Evolutionary conservation across 1,140 invertebrate species (phyloP), one percentile per base, ranked within the genome.

Genomic region (Saccostrea glomerata): DNA sequence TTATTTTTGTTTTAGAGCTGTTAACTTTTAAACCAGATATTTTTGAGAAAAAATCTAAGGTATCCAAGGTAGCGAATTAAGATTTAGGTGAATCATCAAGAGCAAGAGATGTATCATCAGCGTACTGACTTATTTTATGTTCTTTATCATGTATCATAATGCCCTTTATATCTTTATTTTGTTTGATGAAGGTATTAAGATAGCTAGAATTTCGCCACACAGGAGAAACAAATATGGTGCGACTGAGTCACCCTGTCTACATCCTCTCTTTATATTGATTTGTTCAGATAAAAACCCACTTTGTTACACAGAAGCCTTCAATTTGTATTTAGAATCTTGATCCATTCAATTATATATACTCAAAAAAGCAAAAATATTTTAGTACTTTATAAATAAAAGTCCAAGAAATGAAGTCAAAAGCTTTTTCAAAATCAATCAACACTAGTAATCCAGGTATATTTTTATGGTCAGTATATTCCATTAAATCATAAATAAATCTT

Each of bases 121-220:
- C 30, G 30, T 36, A 36, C 30, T 36, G 30, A 36, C 30, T 36
- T 36, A 36, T 77, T 36, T 77, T 77, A 36, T 40, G 47, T 84
- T 84, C 40, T 15, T 84, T 84, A 30, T 47, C 30, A n/a, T 84
- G n/a, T 30, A 84, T 84, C 82, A 40, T 15, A 54, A 84, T 84
- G 40, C 40, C 47, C 47, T 36, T 36, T 36, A 36, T 36, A 36
- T 36, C 30, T 36, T 36, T 36, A 36, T 36, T 36, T 36, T 36
- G 25, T 54, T 40, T 36, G 25, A 40, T 84, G 25, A 47, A 36
- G 25, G 23, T 84, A 84, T 84, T 6, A 60, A 60, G 58, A 83
- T 83, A 12, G 55, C 15, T 20, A 85, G 25, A 4, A 25, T 9
- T 60, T 58, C 30, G 30, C 1, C 30, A 36, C 30, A 36, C 30